Base-by-base conservation (phyloP, 2,888 invertebrate species). In the Hydroisotoma schaefferi region DNA sequence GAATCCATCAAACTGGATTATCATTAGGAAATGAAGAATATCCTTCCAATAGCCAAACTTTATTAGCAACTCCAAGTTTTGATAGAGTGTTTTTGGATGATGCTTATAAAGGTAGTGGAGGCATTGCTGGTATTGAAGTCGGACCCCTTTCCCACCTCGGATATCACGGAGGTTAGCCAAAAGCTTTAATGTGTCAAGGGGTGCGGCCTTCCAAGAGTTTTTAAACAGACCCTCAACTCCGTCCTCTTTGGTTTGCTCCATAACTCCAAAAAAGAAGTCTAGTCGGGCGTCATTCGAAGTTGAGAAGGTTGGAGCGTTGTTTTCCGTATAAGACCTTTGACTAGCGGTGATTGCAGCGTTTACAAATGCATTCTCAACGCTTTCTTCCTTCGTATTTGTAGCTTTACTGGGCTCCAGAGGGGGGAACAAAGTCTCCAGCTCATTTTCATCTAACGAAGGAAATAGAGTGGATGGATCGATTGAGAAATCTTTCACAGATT, bases 1-100 rank as follows among this genome's bases (percentile, higher is more conserved):
- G n/a, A n/a, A n/a, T n/a, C n/a, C n/a, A n/a, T n/a, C n/a, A n/a
- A n/a, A n/a, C n/a, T n/a, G n/a, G n/a, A n/a, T n/a, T n/a, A n/a
- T n/a, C n/a, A n/a, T n/a, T n/a, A n/a, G n/a, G n/a, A n/a, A n/a
- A n/a, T 60, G 61, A 1, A 69, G 53, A n/a, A 27, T 23, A 52
- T 69, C 69, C 38, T 69, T 69, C 67, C 67, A 69, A 48, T 69
- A 69, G 15, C 69, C 67, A 49, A 66, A 61, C 18, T 48, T 26
- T 1, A 62, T 23, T 1, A 69, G 47, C 22, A 51, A 46, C 22
- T 58, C 57, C 23, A 69, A 28, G 51, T 67, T 67, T 25, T 65
- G 48, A 28, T 60, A 58, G 15, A 69, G 47, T 2, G 67, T 67
- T 38, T 57, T 58, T 6, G 67, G 67, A 47, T 69, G 69, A 38